These are phyloP conservation scores for Acleris sparsana DNA, from an alignment of 2,888 invertebrate genomes.

Conservation along the genomic window DNA sequence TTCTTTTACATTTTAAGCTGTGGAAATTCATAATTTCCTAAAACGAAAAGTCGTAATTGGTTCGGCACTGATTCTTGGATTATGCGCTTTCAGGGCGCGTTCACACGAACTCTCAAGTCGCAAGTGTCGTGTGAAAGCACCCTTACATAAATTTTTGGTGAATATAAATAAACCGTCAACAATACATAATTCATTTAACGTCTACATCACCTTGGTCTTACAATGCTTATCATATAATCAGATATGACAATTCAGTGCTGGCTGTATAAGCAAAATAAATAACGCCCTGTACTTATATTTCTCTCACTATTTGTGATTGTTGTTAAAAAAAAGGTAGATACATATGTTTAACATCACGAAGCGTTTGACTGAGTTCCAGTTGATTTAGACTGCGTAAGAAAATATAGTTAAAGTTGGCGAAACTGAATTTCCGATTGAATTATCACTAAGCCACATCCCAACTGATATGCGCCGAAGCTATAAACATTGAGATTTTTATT, in stretches of 20 bases:
- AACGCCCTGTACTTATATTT: slow-evolving; percentile 28
- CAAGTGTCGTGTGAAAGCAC: slow-evolving; percentile 13
- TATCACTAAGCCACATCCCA: slow-evolving; percentile 38
- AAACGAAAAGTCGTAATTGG: slow-evolving; percentile 36
- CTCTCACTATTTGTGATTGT: slow-evolving; percentile 24
- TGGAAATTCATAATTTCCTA: slow-evolving; percentile 75
- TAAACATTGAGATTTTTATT: slow-evolving; percentile 50
- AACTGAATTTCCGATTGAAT: slow-evolving; percentile 31
- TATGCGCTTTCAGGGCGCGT: slow-evolving; percentile 20
- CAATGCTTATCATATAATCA: slow-evolving; percentile 24
- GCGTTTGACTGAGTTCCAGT: slow-evolving; percentile 18
- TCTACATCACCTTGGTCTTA: slow-evolving; percentile 32
- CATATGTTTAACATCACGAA: slow-evolving; percentile 27
- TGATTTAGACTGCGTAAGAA: slow-evolving; percentile 30
- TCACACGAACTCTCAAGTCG: not conserved
- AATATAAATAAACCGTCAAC: slow-evolving; percentile 16
- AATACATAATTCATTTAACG: slow-evolving; percentile 20
- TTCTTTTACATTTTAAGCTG: slow-evolving; percentile 53
- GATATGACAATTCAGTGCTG: slow-evolving; percentile 21
- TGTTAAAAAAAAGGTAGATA: slow-evolving; percentile 20
- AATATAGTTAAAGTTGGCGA: slow-evolving; percentile 32
- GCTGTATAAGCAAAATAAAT: slow-evolving; percentile 18
- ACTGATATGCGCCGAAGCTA: slow-evolving; percentile 38
- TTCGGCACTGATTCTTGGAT: slow-evolving; percentile 31
- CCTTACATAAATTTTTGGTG: slow-evolving; percentile 18